phyloP scores from a whole-genome alignment of 2,797 vertebrate species.

The Microchirus variegatus region DNA sequence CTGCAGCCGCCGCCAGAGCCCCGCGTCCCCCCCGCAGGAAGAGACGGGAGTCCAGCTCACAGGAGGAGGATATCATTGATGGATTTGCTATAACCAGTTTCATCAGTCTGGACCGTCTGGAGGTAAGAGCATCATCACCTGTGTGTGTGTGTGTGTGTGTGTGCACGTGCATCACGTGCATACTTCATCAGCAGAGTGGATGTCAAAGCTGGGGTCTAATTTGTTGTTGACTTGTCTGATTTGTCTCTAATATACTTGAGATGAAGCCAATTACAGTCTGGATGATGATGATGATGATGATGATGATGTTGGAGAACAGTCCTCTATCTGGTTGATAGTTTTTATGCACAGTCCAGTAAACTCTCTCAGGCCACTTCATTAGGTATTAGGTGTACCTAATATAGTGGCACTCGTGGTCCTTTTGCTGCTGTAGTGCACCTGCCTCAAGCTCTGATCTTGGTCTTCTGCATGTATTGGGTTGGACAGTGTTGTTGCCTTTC shows the following conservation, averaged over 20 bases:
- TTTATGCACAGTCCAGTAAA: too few relatives aligned
- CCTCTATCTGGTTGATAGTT: too few relatives aligned
- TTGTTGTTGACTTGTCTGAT: constrained; percentile 28
- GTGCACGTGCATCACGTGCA: not conserved
- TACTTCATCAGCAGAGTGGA: constrained; percentile 42
- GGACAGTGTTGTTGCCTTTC: too few relatives aligned
- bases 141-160: constrained; percentile 10
- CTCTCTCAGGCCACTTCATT: too few relatives aligned
- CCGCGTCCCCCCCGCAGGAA: constrained; percentile 88
- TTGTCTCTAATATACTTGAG: constrained; percentile 14
- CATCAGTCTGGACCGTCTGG: constrained; percentile 92
- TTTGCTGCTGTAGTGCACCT: too few relatives aligned
- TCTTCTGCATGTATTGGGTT: too few relatives aligned
- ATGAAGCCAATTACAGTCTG: constrained; percentile 36
- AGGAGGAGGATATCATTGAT: constrained; percentile 97
- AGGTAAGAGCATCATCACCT: constrained; percentile 83
- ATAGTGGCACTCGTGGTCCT: too few relatives aligned
- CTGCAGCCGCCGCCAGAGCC: constrained; percentile 82
- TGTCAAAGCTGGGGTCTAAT: constrained; percentile 43
- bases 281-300: constrained; percentile 6
- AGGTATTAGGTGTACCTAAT: too few relatives aligned
- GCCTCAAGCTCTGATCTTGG: too few relatives aligned
- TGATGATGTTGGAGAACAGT: too few relatives aligned
- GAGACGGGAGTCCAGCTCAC: constrained; percentile 93
- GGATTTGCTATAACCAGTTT: constrained; percentile 96